Evolutionary conservation across 2,113 vertebrate genomes (phyloP).

Genomic region (Bos taurus): ARS-UCD2.0 NC_037328.1:90077001-90077500

Average conservation of each 20-base stretch:
- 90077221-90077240: background rate
- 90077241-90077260: background rate
- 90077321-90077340: background rate
- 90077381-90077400: background rate
- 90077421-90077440: background rate
- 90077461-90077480: background rate
- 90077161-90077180: background rate
- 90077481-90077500: background rate
- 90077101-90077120: background rate
- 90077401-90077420: background rate
- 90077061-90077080: background rate
- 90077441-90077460: background rate
- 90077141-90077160: background rate
- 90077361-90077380: background rate
- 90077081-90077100: background rate
- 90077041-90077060: background rate
- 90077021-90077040: background rate
- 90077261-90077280: background rate
- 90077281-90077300: background rate
- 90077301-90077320: background rate
- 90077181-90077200: background rate
- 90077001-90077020: background rate
- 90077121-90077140: background rate
- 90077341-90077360: background rate
- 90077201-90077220: background rate